Percentiles rank a stretch among this genome's conserved stretches.
These are phyloP conservation scores for Muscicapa comitata DNA, from an alignment of 2,797 vertebrate species.

Conservation along the genomic window DNA sequence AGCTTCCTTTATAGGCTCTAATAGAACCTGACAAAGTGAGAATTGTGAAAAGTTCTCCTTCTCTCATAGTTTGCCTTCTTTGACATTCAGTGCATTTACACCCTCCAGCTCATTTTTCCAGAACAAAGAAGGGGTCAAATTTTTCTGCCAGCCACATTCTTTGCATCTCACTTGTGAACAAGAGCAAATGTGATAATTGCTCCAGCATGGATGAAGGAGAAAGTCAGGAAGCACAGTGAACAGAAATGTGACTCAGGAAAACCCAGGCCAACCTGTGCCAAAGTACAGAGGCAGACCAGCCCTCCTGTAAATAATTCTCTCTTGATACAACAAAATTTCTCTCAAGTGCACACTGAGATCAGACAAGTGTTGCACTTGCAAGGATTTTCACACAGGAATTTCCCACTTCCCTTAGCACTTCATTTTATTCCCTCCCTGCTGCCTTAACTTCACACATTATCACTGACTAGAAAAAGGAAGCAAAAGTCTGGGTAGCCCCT, in stretches of 20 bases:
- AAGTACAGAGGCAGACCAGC: not conserved
- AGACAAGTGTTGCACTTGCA: not conserved
- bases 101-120: slow-evolving; percentile 19
- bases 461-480: not conserved
- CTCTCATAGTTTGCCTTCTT: not conserved
- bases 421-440: not conserved
- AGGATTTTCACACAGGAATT: not conserved
- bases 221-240: not conserved
- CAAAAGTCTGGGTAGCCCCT: not conserved
- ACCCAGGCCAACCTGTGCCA: not conserved
- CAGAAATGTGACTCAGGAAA: not conserved
- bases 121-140: slow-evolving; percentile 39
- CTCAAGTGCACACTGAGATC: not conserved
- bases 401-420: not conserved
- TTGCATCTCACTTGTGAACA: slow-evolving; percentile 36
- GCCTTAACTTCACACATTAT: not conserved
- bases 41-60: not conserved
- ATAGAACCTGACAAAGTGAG: slow-evolving; percentile 39
- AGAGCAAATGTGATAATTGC: slow-evolving; percentile 38
- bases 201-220: not conserved
- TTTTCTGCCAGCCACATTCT: slow-evolving; percentile 30
- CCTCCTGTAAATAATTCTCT: not conserved
- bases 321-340: not conserved
- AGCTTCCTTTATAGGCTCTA: slow-evolving; percentile 9
- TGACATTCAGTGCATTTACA: not conserved